phyloP scores from a whole-genome alignment of 1,140 invertebrate genomes.

The Trigoniulus corallinus region DNA sequence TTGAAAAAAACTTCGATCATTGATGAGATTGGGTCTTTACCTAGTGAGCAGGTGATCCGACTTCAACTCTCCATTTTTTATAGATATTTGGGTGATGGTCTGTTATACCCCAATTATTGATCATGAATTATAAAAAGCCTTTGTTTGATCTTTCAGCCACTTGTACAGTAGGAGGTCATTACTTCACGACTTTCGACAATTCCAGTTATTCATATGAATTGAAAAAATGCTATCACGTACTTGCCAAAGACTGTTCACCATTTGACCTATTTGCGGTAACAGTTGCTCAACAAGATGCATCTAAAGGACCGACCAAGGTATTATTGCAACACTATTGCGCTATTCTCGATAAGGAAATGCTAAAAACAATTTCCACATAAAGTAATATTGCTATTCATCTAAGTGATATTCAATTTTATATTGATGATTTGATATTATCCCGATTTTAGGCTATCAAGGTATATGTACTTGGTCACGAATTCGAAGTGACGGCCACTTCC shows the following conservation, averaged over 20 bases:
- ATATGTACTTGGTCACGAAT: too few relatives aligned
- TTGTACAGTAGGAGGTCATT: background rate
- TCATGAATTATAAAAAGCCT: too few relatives aligned
- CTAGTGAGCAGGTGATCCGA: too few relatives aligned
- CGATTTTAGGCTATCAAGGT: too few relatives aligned
- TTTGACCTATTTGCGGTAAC: background rate
- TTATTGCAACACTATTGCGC: background rate
- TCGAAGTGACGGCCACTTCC: too few relatives aligned
- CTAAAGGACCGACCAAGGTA: background rate
- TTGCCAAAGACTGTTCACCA: background rate
- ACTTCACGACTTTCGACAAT: background rate
- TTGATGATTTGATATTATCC: background rate
- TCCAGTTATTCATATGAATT: background rate
- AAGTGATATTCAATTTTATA: background rate
- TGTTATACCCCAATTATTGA: too few relatives aligned
- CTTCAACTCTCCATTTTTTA: too few relatives aligned
- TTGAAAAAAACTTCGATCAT: too few relatives aligned
- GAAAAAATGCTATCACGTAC: background rate
- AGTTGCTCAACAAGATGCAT: background rate
- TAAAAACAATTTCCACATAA: background rate
- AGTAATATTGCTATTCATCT: background rate
- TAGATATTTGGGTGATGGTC: too few relatives aligned
- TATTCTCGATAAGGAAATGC: background rate
- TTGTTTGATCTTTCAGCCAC: background rate
- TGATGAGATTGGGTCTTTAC: too few relatives aligned